Evolutionary conservation across 2,797 vertebrate species (phyloP).

Genomic region (Mallotus villosus): DNA sequence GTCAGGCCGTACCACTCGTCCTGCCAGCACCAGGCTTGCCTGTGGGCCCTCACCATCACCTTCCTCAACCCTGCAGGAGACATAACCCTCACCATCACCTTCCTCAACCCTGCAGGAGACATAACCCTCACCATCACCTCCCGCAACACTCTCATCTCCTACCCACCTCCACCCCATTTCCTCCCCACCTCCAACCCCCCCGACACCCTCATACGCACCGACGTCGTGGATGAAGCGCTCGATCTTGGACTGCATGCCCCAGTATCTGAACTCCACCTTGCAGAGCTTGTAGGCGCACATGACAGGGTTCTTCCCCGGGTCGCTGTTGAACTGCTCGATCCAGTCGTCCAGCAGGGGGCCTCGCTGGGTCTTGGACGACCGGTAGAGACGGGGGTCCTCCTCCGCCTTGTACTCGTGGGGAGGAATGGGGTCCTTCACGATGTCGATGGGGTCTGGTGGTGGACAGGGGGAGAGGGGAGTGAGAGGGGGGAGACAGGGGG

Average conservation of each 20-base stretch:
- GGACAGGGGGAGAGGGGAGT: background rate
- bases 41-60: constrained; percentile 97
- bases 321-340: constrained; percentile 87
- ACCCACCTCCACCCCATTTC: no score
- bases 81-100: constrained; percentile 92
- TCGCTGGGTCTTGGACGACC: constrained; percentile 87
- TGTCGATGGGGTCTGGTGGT: constrained; percentile 90
- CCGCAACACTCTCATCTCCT: background rate
- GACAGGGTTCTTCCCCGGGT: constrained; percentile 81
- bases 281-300: constrained; percentile 99
- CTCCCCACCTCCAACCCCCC: no score
- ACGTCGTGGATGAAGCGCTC: constrained; percentile 98
- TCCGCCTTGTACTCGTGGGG: constrained; percentile 91
- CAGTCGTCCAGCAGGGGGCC: constrained; percentile 92
- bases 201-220: constrained; percentile 74
- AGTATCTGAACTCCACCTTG: constrained; percentile 99
- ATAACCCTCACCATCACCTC: background rate
- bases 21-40: constrained; percentile 99
- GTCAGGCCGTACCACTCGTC: constrained; percentile 97
- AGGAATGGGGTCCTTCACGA: constrained; percentile 94
- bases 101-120: constrained; percentile 81
- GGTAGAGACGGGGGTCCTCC: constrained; percentile 93
- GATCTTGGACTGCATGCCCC: constrained; percentile 99
- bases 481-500: background rate
- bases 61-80: constrained; percentile 82